phyloP scores from a whole-genome alignment of 2,797 vertebrate genomes.

The Crypturellus tataupa region DNA sequence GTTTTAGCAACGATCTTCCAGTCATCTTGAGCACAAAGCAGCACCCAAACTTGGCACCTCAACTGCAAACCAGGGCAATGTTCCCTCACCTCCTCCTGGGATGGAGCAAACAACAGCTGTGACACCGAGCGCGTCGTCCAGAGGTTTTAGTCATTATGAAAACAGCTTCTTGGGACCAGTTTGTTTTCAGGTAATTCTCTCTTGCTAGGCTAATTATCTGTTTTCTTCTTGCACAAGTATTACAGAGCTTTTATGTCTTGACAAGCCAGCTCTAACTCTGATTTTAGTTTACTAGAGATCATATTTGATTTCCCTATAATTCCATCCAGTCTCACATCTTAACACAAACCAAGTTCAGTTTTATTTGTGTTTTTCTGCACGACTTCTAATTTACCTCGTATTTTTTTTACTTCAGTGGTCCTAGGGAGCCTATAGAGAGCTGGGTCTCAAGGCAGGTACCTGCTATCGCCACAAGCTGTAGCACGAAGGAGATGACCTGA shows the following conservation, averaged over 20 bases:
- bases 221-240: neutral
- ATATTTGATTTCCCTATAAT: neutral
- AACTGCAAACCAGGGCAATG: fast-evolving
- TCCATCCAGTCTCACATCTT: neutral
- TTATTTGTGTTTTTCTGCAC: neutral
- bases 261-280: neutral
- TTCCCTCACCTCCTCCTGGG: neutral
- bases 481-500: neutral
- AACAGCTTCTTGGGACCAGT: neutral
- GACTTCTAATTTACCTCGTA: neutral
- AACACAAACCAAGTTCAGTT: neutral
- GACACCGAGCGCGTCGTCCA: no score
- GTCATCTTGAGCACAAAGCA: neutral
- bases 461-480: neutral
- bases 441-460: neutral
- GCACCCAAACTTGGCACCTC: neutral
- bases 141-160: no score
- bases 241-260: neutral
- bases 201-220: neutral
- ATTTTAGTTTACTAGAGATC: neutral
- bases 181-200: neutral
- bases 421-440: neutral
- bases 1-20: neutral
- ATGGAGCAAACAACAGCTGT: no score
- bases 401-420: neutral